phyloP scores from a whole-genome alignment of 2,113 vertebrate species.

The Xiphias gladius region DNA sequence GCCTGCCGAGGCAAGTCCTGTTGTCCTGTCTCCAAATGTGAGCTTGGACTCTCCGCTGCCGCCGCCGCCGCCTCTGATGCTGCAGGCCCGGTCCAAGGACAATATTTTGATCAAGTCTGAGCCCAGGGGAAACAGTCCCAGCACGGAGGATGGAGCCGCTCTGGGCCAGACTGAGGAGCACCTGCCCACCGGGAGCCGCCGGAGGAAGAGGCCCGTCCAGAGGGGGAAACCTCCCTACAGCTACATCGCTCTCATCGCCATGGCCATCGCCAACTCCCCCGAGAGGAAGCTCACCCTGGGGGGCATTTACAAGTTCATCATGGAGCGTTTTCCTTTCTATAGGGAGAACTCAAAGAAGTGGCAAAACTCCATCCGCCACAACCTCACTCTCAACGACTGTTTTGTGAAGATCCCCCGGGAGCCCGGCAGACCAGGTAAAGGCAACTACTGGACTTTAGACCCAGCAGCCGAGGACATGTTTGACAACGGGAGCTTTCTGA shows the following conservation, averaged over 20 bases:
- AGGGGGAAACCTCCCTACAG: constrained; percentile 96
- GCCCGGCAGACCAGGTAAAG: constrained; percentile 89
- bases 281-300: constrained; percentile 96
- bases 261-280: constrained; percentile 96
- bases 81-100: constrained; percentile 79
- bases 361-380: constrained; percentile 92
- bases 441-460: constrained; percentile 91
- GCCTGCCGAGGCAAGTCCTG: constrained; percentile 84
- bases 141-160: constrained; percentile 71
- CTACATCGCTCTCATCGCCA: constrained; percentile 98
- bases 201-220: constrained; percentile 94
- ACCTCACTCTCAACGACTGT: constrained; percentile 91
- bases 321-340: constrained; percentile 97
- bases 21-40: constrained; percentile 82
- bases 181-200: constrained; percentile 86
- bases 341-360: constrained; percentile 97
- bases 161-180: constrained; percentile 83
- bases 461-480: constrained; percentile 92
- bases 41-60: constrained; percentile 84
- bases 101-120: constrained; percentile 85
- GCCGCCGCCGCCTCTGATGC: constrained; percentile 71
- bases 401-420: constrained; percentile 92
- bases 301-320: constrained; percentile 98
- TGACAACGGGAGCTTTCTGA: constrained; percentile 90
- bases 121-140: constrained; percentile 80